Percentiles rank a stretch among this genome's conserved stretches.
Conservation (phyloP, 1,140 invertebrate species). For the Pararge aegeria region DNA sequence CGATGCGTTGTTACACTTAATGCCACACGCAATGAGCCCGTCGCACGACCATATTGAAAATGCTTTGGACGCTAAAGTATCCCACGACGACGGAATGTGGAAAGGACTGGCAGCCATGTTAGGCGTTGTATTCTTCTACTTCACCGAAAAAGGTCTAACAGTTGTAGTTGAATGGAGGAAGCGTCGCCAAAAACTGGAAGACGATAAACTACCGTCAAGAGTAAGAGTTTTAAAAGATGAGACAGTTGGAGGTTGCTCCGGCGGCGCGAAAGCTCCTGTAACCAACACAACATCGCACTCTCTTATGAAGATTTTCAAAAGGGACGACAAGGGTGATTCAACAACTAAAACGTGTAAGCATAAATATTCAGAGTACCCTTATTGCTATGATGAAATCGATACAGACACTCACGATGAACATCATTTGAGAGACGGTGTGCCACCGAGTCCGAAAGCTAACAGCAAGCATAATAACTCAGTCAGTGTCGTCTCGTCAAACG, state of each 20-base stretch:
- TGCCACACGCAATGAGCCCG: slow-evolving; percentile 90
- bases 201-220: slow-evolving; percentile 81
- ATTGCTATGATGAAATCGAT: slow-evolving; percentile 90
- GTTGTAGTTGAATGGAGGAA: slow-evolving; percentile 90
- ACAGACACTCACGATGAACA: slow-evolving; percentile 84
- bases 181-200: slow-evolving; percentile 81
- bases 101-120: slow-evolving; percentile 90
- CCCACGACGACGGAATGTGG: slow-evolving; percentile 86
- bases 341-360: slow-evolving; percentile 88
- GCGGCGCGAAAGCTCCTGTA: slow-evolving; percentile 72
- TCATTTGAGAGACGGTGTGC: slow-evolving; percentile 70
- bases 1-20: slow-evolving; percentile 94
- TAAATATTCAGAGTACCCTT: slow-evolving; percentile 91
- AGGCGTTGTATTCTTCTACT: slow-evolving; percentile 93
- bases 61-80: slow-evolving; percentile 47
- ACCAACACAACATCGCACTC: slow-evolving; percentile 61
- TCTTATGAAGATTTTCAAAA: slow-evolving; percentile 68
- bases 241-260: slow-evolving; percentile 78
- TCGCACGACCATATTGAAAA: slow-evolving; percentile 67
- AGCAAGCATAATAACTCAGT: slow-evolving; percentile 68
- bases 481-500: slow-evolving; percentile 72
- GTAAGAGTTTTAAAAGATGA: slow-evolving; percentile 84
- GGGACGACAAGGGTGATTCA: slow-evolving; percentile 76
- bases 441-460: slow-evolving; percentile 61
- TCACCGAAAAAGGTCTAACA: slow-evolving; percentile 90